A percentile compares a stretch with the other conserved stretches of the same genome.
Conservation (phyloP, 2,113 vertebrate species). For the Himantopus leucocephalus region DNA sequence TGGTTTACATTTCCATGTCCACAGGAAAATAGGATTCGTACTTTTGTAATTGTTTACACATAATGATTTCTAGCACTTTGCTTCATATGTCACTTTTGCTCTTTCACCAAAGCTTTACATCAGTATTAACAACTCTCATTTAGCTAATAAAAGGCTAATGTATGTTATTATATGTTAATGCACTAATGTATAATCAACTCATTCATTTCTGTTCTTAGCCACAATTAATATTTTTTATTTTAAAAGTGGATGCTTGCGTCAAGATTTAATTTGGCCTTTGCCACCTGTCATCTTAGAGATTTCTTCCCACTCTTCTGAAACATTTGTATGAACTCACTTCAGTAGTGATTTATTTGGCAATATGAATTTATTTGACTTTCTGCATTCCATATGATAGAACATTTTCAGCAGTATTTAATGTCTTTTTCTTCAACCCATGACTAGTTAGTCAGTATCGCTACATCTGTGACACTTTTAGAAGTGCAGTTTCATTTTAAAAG, state of each 20-base stretch:
- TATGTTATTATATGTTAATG: neutral
- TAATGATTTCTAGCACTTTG: neutral
- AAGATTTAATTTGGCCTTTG: neutral
- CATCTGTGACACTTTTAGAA: neutral
- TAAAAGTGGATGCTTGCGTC: neutral
- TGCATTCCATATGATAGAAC: neutral
- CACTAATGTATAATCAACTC: neutral
- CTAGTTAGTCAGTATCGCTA: neutral
- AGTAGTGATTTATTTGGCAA: neutral
- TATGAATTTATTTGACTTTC: neutral
- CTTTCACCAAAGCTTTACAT: neutral
- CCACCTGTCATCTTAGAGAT: neutral
- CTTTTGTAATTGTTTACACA: neutral
- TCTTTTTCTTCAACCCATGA: neutral
- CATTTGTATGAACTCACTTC: neutral
- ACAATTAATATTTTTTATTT: neutral
- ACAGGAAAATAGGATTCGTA: neutral
- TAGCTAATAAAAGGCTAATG: neutral
- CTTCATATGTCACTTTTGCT: neutral
- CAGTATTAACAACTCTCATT: neutral
- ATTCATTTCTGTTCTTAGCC: neutral
- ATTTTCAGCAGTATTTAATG: neutral
- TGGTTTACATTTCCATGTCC: neutral
- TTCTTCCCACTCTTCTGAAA: neutral
- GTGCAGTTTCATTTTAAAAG: neutral